Evolutionary conservation across 2,888 invertebrate species (phyloP), one percentile per base, ranked within the genome.

Genomic region (Brachyopa scutellaris): DNA sequence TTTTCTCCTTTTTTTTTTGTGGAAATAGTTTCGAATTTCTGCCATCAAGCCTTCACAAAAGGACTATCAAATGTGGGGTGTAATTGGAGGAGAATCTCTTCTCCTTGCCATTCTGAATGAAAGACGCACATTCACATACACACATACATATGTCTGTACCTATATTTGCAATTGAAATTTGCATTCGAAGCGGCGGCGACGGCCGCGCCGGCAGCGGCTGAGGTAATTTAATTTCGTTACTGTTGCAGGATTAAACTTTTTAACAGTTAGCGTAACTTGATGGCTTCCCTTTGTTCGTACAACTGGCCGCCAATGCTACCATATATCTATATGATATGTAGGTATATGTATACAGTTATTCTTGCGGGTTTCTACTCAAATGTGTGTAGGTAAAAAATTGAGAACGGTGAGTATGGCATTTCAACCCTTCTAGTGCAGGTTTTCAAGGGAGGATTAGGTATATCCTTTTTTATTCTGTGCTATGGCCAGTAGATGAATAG

Each of bases 181-280:
- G 76, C 80, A 76, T 80, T 80, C 67, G 69, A 23, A 45, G 51
- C 74, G 49, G 42, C 51, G 31, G 55, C 69, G 29, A 55, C n/a
- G 62, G 36, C 42, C 53, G 45, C 67, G 64, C 42, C 26, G 49
- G 13, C 15, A 57, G 51, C 26, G n/a, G 3, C 26, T 26, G 51
- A 59, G 62, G 80, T 76, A 80, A 80, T 80, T 80, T 80, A 76
- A 76, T 80, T 80, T 80, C 62, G 76, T 69, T 76, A 69, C 80
- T 80, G 57, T 80, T 69, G 62, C 69, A 69, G 80, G 80, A 76
- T 80, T 80, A 80, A 80, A 80, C 80, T 80, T 80, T 80, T 80
- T 69, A 80, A 73, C 80, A 76, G 80, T 80, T 80, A 64, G 76
- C 69, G 69, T 76, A 76, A 80, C 80, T 76, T 80, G 80, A 57